A percentile compares a stretch with the other conserved stretches of the same genome.
phyloP scores from a whole-genome alignment of 2,797 vertebrate species.

The Gallinago solitaria region DNA sequence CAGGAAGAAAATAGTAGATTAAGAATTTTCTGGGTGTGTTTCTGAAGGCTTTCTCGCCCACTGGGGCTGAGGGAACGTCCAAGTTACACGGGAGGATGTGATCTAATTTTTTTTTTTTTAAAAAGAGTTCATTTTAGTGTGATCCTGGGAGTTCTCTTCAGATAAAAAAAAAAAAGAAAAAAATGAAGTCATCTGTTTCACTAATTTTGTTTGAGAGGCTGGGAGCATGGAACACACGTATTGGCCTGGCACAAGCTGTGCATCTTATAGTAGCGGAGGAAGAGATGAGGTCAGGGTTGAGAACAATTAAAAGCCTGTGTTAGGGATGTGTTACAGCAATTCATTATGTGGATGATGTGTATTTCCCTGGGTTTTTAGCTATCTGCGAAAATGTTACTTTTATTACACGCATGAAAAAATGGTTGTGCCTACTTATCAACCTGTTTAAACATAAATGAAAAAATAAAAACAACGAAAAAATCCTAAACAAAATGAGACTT shows the following conservation, averaged over 20 bases:
- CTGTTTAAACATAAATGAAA: neutral
- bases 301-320: neutral
- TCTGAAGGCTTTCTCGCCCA: neutral
- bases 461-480: neutral
- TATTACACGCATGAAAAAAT: fast-evolving
- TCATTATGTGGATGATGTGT: neutral
- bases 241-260: neutral
- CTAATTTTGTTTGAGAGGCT: neutral
- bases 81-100: neutral
- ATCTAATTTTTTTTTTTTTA: neutral
- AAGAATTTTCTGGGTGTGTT: neutral
- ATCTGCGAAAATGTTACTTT: neutral
- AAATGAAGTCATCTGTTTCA: neutral
- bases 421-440: neutral
- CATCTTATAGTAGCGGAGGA: neutral
- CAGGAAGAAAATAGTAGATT: too few relatives aligned
- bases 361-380: neutral
- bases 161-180: neutral
- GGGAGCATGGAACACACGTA: neutral
- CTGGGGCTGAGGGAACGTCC: neutral
- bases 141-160: neutral
- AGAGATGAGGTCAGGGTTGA: neutral
- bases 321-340: fast-evolving
- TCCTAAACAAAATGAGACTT: neutral
- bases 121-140: neutral